phyloP scores from a whole-genome alignment of 2,113 vertebrate genomes.

The Callipepla squamata region DNA sequence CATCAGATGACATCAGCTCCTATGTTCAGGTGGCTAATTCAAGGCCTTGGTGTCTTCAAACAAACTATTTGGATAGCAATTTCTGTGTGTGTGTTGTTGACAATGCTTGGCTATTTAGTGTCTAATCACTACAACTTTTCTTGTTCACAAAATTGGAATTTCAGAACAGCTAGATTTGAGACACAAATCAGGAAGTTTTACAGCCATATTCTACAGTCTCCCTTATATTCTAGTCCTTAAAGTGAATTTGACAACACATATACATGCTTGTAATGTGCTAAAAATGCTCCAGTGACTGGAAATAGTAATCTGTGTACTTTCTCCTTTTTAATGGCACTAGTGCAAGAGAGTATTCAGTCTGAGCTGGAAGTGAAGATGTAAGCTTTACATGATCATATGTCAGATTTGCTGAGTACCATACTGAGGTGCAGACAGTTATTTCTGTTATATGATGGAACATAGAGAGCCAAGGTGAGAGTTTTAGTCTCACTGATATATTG shows the following conservation, averaged over 20 bases:
- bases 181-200: constrained; percentile 9
- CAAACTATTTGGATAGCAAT: not conserved
- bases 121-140: not conserved
- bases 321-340: not conserved
- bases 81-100: accelerated
- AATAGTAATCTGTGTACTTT: constrained; percentile 7
- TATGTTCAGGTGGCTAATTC: not conserved
- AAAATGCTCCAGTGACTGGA: not conserved
- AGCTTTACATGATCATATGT: constrained; percentile 2
- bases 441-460: not conserved
- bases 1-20: not conserved
- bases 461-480: not conserved
- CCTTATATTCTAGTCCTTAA: not conserved
- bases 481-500: not conserved
- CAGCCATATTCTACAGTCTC: not conserved
- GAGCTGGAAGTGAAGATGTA: constrained; percentile 16
- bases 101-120: not conserved
- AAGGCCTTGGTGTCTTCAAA: not conserved
- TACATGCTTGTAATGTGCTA: not conserved
- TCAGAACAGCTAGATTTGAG: constrained; percentile 1
- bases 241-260: not conserved
- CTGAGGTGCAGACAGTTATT: constrained; percentile 29
- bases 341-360: constrained; percentile 2
- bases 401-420: constrained; percentile 17
- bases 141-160: not conserved